Evolutionary conservation across 1,140 invertebrate species (phyloP), one percentile per base, ranked within the genome.

Genomic region (Cataglyphis hispanica): DNA sequence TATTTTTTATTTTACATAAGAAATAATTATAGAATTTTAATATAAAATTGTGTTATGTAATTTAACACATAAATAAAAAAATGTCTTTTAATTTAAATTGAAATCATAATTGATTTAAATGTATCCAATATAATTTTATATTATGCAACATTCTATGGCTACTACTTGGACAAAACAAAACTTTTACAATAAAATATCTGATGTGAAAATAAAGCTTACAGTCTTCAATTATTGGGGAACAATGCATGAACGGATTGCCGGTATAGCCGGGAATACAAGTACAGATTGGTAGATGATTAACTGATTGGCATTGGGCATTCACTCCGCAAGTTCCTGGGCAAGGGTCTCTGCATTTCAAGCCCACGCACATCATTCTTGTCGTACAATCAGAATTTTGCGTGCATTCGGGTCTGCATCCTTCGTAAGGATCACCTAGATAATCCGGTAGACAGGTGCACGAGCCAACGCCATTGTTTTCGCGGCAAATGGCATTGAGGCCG

Each of bases 351-450:
- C 97, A 97, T 93, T 96, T 97, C 74, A 96, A 95, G 75, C 95
- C 94, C 34, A 96, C 94, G 92, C 97, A 97, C 13, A 96, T 96
- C 95, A 96, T 90, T 96, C 95, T 81, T 91, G 95, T 91, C 88
- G 96, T 91, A 93, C 97, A 97, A 91, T 97, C 97, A 0, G 95
- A 94, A 89, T 96, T 96, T 89, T 96, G 96, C 16, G 96, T 95
- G 93, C 97, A 98, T 93, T 98, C 97, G 34, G 97, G 97, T 93
- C 96, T 96, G 93, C 97, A 98, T 87, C 97, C 94, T 96, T 87
- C 96, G 95, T 93, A 96, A 0, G 98, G 97, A 91, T 97, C 96
- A 11, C 98, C 98, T 81, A 96, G 94, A 88, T 97, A 98, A 85
- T 97, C 96, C 2, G 96, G 95, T 60, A 97, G 93, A 93, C 98